Conservation (phyloP, 2,888 invertebrate species). For the Anticlea derivata region DNA sequence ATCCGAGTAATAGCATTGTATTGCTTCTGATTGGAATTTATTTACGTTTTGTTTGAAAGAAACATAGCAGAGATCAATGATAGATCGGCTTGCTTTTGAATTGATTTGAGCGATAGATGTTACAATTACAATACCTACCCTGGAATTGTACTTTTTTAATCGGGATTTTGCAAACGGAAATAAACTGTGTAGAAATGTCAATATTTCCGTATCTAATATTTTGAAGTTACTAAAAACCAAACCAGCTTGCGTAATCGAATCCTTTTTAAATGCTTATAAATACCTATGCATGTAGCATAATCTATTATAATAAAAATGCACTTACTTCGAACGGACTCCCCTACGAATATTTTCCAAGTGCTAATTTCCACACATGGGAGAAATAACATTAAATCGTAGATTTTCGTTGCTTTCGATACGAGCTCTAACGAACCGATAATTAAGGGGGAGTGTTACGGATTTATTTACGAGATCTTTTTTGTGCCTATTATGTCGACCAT, state of each 20-base stretch:
- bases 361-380: slow-evolving; percentile 75
- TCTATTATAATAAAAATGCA: slow-evolving; percentile 1
- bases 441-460: slow-evolving; percentile 54
- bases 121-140: background rate
- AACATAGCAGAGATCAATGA: slow-evolving; percentile 9
- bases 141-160: too few species aligned
- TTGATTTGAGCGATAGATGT: background rate
- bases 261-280: too few species aligned
- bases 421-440: slow-evolving; percentile 74
- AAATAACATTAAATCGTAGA: slow-evolving; percentile 76
- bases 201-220: too few species aligned
- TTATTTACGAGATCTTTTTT: slow-evolving; percentile 46
- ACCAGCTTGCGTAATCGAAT: too few species aligned
- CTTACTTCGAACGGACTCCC: slow-evolving; percentile 40
- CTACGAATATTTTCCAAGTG: slow-evolving; percentile 66
- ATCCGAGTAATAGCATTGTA: slow-evolving; percentile 19
- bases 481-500: too few species aligned
- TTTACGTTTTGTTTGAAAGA: slow-evolving; percentile 29
- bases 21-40: slow-evolving; percentile 26
- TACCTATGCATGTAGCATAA: too few species aligned
- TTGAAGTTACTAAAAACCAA: too few species aligned
- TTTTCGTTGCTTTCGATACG: slow-evolving; percentile 55
- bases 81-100: background rate
- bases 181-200: too few species aligned
- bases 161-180: too few species aligned